phyloP scores from a whole-genome alignment of 2,113 vertebrate genomes.

The Eclectus roratus region DNA sequence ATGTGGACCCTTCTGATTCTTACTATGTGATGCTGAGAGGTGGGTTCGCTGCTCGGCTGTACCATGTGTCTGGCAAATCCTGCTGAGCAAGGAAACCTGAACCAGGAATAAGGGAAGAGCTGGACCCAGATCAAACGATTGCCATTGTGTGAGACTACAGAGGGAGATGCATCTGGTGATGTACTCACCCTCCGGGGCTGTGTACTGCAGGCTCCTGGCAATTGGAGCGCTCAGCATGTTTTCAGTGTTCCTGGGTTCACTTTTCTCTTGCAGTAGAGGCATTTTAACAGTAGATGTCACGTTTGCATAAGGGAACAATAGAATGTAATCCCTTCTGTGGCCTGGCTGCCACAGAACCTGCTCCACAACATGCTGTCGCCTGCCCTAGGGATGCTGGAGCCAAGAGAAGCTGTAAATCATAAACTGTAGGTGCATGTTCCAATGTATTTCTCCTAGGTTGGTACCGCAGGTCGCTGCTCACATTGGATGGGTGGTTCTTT shows the following conservation, averaged over 20 bases:
- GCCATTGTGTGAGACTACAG: background rate
- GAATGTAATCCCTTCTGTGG: background rate
- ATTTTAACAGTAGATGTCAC: constrained; percentile 49
- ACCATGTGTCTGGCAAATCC: fast-evolving
- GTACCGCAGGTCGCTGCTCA: fast-evolving
- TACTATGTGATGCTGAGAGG: fast-evolving
- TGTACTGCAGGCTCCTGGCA: fast-evolving
- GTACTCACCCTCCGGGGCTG: too few species aligned
- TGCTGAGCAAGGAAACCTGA: background rate
- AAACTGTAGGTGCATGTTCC: fast-evolving
- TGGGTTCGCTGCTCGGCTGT: background rate
- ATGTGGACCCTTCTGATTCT: background rate
- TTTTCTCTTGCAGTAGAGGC: constrained; percentile 5
- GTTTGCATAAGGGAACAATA: background rate
- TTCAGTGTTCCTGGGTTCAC: fast-evolving
- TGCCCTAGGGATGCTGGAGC: fast-evolving
- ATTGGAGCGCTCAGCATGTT: fast-evolving
- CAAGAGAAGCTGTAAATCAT: background rate
- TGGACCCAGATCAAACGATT: background rate
- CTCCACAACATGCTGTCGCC: fast-evolving
- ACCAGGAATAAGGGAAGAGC: background rate
- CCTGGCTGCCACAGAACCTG: fast-evolving
- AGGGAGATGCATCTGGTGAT: background rate
- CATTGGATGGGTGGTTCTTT: background rate
- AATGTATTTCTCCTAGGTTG: fast-evolving